A percentile compares a stretch with the other conserved stretches of the same genome.
phyloP scores from a whole-genome alignment of 2,797 vertebrate genomes.

The Cyclopterus lumpus region DNA sequence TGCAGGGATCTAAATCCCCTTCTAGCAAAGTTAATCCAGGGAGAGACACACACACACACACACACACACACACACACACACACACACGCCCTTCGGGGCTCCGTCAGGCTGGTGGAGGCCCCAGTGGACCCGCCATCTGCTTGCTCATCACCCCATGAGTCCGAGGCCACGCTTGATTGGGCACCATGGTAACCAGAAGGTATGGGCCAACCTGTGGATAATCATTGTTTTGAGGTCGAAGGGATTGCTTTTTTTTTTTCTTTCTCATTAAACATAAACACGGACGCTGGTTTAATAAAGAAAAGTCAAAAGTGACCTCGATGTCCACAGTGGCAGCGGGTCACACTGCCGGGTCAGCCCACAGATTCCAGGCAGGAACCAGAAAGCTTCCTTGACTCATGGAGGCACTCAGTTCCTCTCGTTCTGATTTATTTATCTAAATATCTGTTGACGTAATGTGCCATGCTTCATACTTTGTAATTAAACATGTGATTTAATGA shows the following conservation, averaged over 20 bases:
- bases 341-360: too few relatives aligned
- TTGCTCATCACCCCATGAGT: constrained; percentile 54
- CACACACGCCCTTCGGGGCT: constrained; percentile 31
- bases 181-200: constrained; percentile 58
- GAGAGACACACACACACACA: constrained; percentile 29
- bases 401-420: constrained; percentile 6
- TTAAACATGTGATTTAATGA: constrained; percentile 7
- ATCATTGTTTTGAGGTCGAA: constrained; percentile 40
- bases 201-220: constrained; percentile 43
- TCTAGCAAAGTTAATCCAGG: constrained; percentile 70
- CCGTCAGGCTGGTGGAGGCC: constrained; percentile 64
- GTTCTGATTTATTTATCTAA: constrained; percentile 3
- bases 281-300: constrained; percentile 27
- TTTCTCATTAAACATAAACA: constrained; percentile 20
- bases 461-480: neutral
- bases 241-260: constrained; percentile 29
- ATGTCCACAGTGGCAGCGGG: too few relatives aligned
- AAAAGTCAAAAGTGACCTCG: constrained; percentile 24
- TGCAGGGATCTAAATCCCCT: constrained; percentile 63
- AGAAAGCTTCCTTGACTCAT: constrained; percentile 25
- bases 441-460: neutral
- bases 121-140: constrained; percentile 75
- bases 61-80: neutral
- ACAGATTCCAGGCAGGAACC: constrained; percentile 42
- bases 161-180: constrained; percentile 42